These are phyloP conservation scores for Vanessa cardui DNA, from an alignment of 2,888 invertebrate genomes.

Conservation along the genomic window DNA sequence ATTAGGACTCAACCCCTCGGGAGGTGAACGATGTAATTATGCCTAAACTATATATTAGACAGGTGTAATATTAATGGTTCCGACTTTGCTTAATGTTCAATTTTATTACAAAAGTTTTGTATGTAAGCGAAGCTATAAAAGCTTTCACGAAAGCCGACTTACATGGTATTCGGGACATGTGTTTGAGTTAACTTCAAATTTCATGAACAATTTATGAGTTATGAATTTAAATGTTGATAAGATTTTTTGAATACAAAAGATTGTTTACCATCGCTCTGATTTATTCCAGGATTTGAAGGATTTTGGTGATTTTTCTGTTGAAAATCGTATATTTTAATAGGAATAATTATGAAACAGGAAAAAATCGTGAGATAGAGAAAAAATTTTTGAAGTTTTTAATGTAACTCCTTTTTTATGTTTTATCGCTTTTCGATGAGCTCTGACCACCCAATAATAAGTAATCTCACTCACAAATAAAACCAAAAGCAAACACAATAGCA, in stretches of 20 bases:
- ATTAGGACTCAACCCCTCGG: not conserved
- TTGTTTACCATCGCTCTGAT: not conserved
- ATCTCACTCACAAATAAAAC: too few relatives aligned
- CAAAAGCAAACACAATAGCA: too few relatives aligned
- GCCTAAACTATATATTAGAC: constrained; percentile 31
- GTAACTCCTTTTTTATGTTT: too few relatives aligned
- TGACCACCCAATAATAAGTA: too few relatives aligned
- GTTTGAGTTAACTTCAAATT: constrained; percentile 11
- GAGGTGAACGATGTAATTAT: constrained; percentile 33
- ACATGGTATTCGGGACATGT: constrained; percentile 23
- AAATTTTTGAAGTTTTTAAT: too few relatives aligned
- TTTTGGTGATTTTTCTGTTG: not conserved
- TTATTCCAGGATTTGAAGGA: not conserved
- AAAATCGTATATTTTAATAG: not conserved
- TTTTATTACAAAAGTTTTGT: constrained; percentile 40
- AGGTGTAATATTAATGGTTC: constrained; percentile 39
- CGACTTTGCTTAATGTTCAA: constrained; percentile 39
- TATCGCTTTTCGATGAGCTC: too few relatives aligned
- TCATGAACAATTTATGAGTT: constrained; percentile 4
- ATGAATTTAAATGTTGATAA: not conserved
- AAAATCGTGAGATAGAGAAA: too few relatives aligned
- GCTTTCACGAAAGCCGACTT: constrained; percentile 27
- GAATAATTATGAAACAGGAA: not conserved
- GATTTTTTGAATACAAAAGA: too few relatives aligned
- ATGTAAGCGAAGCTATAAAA: constrained; percentile 32